A percentile compares a stretch with the other conserved stretches of the same genome.
Evolutionary conservation across 1,140 invertebrate species (phyloP).

Genomic region (Kradibia gibbosae): DNA sequence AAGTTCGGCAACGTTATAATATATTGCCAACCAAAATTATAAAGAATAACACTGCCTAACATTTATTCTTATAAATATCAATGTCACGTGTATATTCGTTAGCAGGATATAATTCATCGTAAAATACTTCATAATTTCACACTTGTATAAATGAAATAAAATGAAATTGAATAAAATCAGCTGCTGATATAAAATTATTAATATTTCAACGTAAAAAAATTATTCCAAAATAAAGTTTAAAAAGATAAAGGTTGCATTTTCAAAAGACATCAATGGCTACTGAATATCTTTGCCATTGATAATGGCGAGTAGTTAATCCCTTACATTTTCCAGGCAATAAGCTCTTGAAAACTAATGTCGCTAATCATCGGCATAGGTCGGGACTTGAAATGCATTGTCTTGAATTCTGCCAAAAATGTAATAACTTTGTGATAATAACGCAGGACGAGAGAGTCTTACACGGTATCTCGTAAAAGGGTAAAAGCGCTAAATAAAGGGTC

Average conservation of each 20-base stretch:
- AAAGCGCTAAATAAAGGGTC: conserved; percentile 29
- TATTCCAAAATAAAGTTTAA: neutral
- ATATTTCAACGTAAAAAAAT: neutral
- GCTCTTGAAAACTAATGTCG: conserved; percentile 33
- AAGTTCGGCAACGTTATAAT: neutral
- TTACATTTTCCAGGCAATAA: conserved; percentile 2
- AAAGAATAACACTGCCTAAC: neutral
- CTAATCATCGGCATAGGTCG: neutral
- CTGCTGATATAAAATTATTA: too few species aligned
- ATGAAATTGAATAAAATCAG: neutral
- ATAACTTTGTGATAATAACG: conserved; percentile 36
- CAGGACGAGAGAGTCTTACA: neutral
- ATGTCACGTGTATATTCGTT: neutral
- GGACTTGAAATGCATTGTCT: conserved; percentile 32
- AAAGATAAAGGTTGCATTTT: too few species aligned
- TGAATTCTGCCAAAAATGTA: conserved; percentile 45
- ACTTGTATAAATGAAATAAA: neutral
- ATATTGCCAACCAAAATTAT: neutral
- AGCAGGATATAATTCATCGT: too few species aligned
- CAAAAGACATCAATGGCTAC: neutral
- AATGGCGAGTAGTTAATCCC: neutral
- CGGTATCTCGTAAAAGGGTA: conserved; percentile 13
- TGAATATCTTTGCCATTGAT: neutral
- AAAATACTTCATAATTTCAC: neutral
- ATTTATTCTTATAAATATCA: neutral